Percentiles rank a stretch among this genome's conserved stretches.
phyloP scores from a whole-genome alignment of 2,888 invertebrate species.

The Parelbella ahira region DNA sequence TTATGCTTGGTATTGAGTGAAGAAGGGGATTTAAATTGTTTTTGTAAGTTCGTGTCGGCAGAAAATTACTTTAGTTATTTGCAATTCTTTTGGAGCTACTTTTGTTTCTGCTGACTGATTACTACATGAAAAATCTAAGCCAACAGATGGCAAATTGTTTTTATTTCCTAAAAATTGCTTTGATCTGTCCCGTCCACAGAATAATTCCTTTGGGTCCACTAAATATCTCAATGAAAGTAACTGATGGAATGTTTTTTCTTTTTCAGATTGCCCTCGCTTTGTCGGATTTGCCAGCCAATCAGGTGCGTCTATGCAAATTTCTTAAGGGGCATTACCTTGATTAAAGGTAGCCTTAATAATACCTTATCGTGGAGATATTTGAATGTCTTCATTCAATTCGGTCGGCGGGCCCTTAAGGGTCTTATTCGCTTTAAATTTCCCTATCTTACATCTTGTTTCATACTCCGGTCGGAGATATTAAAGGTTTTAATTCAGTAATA shows the following conservation, averaged over 20 bases:
- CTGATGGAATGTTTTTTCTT: slow-evolving; percentile 16
- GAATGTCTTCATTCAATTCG: slow-evolving; percentile 23
- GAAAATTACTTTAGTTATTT: too few species aligned
- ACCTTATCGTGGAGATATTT: slow-evolving; percentile 23
- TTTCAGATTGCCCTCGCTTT: slow-evolving; percentile 17
- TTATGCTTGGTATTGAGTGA: too few species aligned
- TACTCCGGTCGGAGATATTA: slow-evolving; percentile 15
- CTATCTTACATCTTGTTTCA: slow-evolving; percentile 22
- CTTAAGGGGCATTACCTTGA: slow-evolving; percentile 26
- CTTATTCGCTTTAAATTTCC: slow-evolving; percentile 17
- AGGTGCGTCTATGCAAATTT: slow-evolving; percentile 25
- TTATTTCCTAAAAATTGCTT: slow-evolving; percentile 2
- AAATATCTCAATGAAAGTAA: slow-evolving; percentile 11
- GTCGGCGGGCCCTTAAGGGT: slow-evolving; percentile 14
- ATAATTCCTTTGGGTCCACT: slow-evolving; percentile 8
- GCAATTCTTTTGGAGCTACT: too few species aligned
- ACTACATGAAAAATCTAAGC: too few species aligned
- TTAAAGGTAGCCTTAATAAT: slow-evolving; percentile 26
- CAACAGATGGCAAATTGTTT: too few species aligned
- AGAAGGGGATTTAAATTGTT: too few species aligned
- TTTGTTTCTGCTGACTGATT: too few species aligned
- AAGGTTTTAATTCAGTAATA: slow-evolving; percentile 19
- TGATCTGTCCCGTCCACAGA: slow-evolving; percentile 9
- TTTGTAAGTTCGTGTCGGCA: too few species aligned
- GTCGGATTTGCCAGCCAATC: slow-evolving; percentile 12